A percentile compares a stretch with the other conserved stretches of the same genome.
phyloP scores from a whole-genome alignment of 1,140 invertebrate species.

The Lepidurus couesii region DNA sequence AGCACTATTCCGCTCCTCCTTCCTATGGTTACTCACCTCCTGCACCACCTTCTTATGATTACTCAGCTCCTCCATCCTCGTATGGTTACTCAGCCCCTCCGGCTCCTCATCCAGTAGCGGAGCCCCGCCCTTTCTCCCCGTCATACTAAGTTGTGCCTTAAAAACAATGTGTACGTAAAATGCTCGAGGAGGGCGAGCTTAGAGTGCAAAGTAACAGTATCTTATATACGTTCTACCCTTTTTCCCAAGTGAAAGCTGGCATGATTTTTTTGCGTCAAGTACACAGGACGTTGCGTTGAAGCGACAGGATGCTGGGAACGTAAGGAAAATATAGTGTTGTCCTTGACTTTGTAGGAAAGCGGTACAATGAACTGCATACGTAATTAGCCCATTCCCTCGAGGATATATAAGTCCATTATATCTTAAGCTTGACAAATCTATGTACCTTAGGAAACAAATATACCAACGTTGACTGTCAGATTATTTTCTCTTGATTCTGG shows the following conservation, averaged over 20 bases:
- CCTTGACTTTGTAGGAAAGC: neutral
- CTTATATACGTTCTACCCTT: neutral
- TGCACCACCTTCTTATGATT: neutral
- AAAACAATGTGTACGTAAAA: neutral
- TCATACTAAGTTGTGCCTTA: neutral
- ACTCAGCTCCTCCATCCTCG: neutral
- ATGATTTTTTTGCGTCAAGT: neutral
- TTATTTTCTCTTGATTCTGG: neutral
- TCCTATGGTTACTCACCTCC: neutral
- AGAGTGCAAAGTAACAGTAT: constrained; percentile 10
- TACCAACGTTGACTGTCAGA: constrained; percentile 3
- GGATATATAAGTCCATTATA: neutral
- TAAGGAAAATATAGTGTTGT: constrained; percentile 1
- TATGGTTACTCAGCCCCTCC: neutral
- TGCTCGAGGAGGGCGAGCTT: neutral
- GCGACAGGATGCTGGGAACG: neutral
- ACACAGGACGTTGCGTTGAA: neutral
- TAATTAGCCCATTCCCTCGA: neutral
- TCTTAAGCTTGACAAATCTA: neutral
- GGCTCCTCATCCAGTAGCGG: neutral
- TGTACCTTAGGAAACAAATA: neutral
- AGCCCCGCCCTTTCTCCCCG: neutral
- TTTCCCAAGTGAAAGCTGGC: too few species aligned
- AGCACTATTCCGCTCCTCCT: neutral
- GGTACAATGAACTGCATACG: constrained; percentile 2